Base-by-base conservation (phyloP, 2,888 invertebrate species). In the Acronicta aceris region DNA sequence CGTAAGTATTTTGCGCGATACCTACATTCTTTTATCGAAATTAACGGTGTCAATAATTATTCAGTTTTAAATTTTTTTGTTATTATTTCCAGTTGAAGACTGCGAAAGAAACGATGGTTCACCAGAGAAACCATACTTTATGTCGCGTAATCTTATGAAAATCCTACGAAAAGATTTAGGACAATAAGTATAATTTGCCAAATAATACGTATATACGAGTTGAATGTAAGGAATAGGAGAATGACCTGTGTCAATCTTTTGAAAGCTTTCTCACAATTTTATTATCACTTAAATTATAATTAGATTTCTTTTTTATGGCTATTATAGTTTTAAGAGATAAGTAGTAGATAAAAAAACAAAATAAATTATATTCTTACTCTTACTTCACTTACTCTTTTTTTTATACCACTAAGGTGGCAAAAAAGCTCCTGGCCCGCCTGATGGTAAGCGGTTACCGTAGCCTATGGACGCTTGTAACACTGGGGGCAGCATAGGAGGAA, bases 71-170 rank as follows among this genome's bases (percentile, higher is more conserved):
- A 30, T n/a, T 9, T 30, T 0, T 2, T 17, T 65, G 75, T 68
- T 46, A 50, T 61, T 60, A 66, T 59, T 64, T 95, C 95, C 89
- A 98, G 97, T 99, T 95, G 99, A 99, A 95, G 99, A 99, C 88
- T 97, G 97, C 80, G 99, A 99, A 91, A 95, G 98, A 71, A 98
- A 99, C 86, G 99, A 99, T 89, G 99, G 99, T 8, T 97, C 98
- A 0, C 89, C 95, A 0, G 97, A 98, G 69, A 98, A 97, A 86
- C 99, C 99, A 0, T 99, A 98, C 88, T 99, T 96, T 86, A 99
- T 99, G 99, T 98, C 98, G 21, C 97, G 97, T 86, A 96, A 97
- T 81, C 95, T 99, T 55, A 98, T 98, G 97, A 97, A 96, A 89
- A 97, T 99, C 74, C 95, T 99, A 54, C 97, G 97, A 98, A 98